A percentile compares a stretch with the other conserved stretches of the same genome.
Conservation (phyloP, 2,797 vertebrate genomes). For the Lates japonicus region DNA sequence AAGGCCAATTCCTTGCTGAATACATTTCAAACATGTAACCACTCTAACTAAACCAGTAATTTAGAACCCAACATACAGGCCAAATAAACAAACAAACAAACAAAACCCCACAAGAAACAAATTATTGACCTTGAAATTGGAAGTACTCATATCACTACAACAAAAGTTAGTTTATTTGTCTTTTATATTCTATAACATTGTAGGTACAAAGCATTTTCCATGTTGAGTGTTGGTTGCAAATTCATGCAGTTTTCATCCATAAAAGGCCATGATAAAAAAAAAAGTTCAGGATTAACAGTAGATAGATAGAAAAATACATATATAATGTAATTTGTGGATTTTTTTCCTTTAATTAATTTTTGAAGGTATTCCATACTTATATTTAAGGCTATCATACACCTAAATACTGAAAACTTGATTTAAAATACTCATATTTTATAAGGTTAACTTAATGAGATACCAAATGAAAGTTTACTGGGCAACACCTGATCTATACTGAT, state of each 20-base stretch:
- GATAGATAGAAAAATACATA: too few species aligned
- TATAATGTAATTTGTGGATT: too few species aligned
- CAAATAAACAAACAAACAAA: neutral
- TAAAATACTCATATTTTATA: neutral
- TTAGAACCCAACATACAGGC: neutral
- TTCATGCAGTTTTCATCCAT: too few species aligned
- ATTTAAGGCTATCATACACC: too few species aligned
- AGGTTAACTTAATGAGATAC: neutral
- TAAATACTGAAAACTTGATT: neutral
- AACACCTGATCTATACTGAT: neutral
- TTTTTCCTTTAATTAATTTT: too few species aligned
- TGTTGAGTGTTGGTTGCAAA: too few species aligned
- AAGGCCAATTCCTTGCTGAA: neutral
- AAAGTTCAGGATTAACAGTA: neutral
- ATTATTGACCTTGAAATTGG: neutral
- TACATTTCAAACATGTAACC: constrained; percentile 4
- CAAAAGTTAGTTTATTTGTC: too few species aligned
- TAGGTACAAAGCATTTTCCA: neutral
- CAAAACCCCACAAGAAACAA: neutral
- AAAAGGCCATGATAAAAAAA: too few species aligned
- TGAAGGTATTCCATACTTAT: too few species aligned
- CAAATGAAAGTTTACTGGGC: neutral
- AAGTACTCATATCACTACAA: neutral
- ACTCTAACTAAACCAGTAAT: constrained; percentile 14
- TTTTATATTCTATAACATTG: too few species aligned